Evolutionary conservation across 2,113 vertebrate genomes (phyloP), one percentile per base, ranked within the genome.

Genomic region (Ptyas mucosa): DNA sequence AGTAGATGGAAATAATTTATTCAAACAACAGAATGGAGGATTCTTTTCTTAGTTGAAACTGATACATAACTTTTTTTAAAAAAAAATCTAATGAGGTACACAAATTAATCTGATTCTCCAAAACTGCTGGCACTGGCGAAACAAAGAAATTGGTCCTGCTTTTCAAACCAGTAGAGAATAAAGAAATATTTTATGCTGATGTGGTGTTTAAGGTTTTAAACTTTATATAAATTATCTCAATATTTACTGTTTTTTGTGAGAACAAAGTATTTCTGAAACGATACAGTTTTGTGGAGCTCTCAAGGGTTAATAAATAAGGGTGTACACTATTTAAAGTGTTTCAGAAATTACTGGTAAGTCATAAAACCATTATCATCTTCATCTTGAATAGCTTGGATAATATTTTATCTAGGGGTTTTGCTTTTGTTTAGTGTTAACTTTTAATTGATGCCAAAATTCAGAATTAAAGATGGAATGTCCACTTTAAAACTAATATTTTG

Each of bases 401-500:
- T 18, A 51, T 20, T 61, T 88, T 69, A 75, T 75, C 8, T 49
- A 39, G 39, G 34, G 3, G 55, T 0, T 20, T 81, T 39, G 15
- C 7, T 81, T 81, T 81, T 1, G n/a, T 51, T 92, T 21, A 7
- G 29, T 14, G 43, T 2, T 51, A 34, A 53, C 5, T 46, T 81
- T 21, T 61, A 26, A 61, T 10, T 2, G 87, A 93, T 85, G 14
- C 1, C 3, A 8, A 8, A 61, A 5, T 81, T 92, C 29, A 43
- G 18, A 94, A 89, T 58, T 6, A n/a, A 88, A 85, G 10, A 1
- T 3, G 92, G 88, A 15, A 29, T 21, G 21, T 0, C 0, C 87
- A 53, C 49, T 94, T 88, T 90, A 85, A 92, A 89, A 34, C 1
- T 34, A 61, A 34, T 8, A 92, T 54, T 93, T 93, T 90, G 55